Percentiles rank a stretch among this genome's conserved stretches.
Conservation (phyloP, 1,140 invertebrate genomes). For the Halesus radiatus region DNA sequence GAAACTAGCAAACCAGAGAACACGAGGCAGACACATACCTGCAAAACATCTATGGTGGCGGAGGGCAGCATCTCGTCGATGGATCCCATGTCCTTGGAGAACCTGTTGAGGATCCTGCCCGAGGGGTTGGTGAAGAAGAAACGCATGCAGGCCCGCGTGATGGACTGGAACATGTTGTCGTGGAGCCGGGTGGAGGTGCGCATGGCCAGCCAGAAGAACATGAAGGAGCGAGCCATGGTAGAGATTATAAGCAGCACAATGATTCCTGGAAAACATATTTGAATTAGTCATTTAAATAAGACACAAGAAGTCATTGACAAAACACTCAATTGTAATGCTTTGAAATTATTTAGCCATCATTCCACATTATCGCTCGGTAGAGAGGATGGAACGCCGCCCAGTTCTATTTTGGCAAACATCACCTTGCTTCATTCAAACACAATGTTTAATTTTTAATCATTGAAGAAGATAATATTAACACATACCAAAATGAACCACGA, state of each 20-base stretch:
- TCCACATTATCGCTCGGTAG: no score
- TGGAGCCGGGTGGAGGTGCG: slow-evolving; percentile 81
- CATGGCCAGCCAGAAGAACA: slow-evolving; percentile 81
- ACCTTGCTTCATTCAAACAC: no score
- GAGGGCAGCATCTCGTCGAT: slow-evolving; percentile 88
- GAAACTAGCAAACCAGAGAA: no score
- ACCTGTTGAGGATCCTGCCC: slow-evolving; percentile 82
- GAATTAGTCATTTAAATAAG: not conserved
- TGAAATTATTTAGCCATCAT: no score
- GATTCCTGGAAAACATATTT: slow-evolving; percentile 65
- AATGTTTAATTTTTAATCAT: no score
- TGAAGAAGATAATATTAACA: no score
- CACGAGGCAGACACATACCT: slow-evolving; percentile 60
- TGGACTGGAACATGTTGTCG: slow-evolving; percentile 82
- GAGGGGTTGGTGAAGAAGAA: slow-evolving; percentile 89
- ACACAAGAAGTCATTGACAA: no score
- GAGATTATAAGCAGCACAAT: slow-evolving; percentile 74
- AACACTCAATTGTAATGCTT: no score
- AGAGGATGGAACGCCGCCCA: no score
- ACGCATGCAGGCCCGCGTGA: slow-evolving; percentile 82
- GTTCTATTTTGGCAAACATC: no score
- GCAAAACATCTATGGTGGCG: slow-evolving; percentile 79
- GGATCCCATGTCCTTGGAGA: slow-evolving; percentile 89
- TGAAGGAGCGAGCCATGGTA: slow-evolving; percentile 71
- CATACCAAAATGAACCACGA: no score